phyloP scores from a whole-genome alignment of 2,888 invertebrate species.

The Temnothorax unifasciatus region DNA sequence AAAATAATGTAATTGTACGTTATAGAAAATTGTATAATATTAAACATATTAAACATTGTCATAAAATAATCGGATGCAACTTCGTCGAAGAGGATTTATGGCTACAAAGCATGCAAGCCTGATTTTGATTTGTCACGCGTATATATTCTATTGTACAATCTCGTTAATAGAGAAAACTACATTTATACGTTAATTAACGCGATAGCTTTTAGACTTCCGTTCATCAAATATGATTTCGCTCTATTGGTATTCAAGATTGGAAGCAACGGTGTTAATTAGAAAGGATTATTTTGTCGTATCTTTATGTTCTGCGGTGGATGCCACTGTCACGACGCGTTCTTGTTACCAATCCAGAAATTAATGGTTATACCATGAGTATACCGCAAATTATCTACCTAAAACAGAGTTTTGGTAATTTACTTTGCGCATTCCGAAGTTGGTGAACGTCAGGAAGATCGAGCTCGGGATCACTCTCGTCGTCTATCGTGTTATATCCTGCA shows the following conservation, averaged over 20 bases:
- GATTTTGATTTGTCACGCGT: not conserved
- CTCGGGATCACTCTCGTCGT: not conserved
- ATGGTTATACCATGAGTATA: not conserved
- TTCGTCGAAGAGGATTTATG: not conserved
- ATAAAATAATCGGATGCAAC: not conserved
- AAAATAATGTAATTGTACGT: not conserved
- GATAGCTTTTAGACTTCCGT: not conserved
- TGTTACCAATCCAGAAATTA: conserved; percentile 1
- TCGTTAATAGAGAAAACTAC: not conserved
- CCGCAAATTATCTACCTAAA: not conserved
- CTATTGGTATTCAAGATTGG: not conserved
- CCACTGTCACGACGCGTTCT: not conserved
- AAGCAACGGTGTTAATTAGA: conserved; percentile 14
- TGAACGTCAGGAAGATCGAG: conserved; percentile 24
- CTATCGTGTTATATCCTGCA: conserved; percentile 46
- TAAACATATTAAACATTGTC: not conserved
- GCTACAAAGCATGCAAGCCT: not conserved
- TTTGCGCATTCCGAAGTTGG: conserved; percentile 12
- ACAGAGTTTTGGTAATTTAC: conserved; percentile 9
- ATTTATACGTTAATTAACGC: not conserved
- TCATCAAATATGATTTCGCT: not conserved
- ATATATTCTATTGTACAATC: not conserved
- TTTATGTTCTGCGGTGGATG: not conserved
- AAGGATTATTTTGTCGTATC: conserved; percentile 1
- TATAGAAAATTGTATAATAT: not conserved